Evolutionary conservation across 2,888 invertebrate species (phyloP).

Genomic region (Pyrocoelia pectoralis): DNA sequence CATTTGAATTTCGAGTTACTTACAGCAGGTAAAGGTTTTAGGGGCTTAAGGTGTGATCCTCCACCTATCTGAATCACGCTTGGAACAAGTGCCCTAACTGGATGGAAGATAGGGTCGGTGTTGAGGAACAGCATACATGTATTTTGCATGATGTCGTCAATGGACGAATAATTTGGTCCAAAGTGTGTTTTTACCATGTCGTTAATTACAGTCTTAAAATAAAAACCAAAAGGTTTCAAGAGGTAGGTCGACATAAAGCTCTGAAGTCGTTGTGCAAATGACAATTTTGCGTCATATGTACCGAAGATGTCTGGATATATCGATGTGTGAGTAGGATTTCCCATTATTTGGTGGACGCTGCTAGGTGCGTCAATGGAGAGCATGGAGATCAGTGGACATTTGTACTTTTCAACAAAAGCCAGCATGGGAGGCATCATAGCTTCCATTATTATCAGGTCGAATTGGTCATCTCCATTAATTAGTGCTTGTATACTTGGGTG

Average conservation of each 20-base stretch:
- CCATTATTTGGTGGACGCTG: too few species aligned
- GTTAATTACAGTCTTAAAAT: background rate
- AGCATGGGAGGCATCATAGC: too few species aligned
- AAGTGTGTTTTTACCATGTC: background rate
- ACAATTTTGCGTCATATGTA: background rate
- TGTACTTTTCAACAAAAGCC: too few species aligned
- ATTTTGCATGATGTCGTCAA: conserved; percentile 5
- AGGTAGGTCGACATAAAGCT: background rate
- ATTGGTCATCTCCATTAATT: too few species aligned
- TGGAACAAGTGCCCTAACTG: background rate
- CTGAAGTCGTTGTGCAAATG: background rate
- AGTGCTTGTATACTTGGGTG: too few species aligned
- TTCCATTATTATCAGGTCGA: too few species aligned
- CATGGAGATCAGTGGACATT: too few species aligned
- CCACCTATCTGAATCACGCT: background rate
- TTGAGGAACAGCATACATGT: conserved; percentile 8
- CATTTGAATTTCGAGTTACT: background rate
- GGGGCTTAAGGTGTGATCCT: background rate
- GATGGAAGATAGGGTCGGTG: background rate
- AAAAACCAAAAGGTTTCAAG: background rate
- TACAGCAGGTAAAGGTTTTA: conserved; percentile 7
- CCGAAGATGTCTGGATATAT: background rate
- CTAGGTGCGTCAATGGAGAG: too few species aligned
- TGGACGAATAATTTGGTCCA: background rate
- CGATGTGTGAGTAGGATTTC: background rate